Evolutionary conservation across 2,797 vertebrate species (phyloP).

Genomic region (Etheostoma perlongum): DNA sequence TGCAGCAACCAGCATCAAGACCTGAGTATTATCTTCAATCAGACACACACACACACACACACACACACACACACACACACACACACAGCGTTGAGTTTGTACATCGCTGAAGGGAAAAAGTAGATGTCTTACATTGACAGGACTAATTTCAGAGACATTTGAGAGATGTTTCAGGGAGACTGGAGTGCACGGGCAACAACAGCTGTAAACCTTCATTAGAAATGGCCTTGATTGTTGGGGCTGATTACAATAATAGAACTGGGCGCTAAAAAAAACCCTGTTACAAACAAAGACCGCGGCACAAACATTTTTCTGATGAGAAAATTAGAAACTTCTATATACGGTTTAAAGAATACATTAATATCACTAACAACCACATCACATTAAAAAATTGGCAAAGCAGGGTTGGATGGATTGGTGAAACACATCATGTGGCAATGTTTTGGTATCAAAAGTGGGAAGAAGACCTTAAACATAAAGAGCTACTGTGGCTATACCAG

Average conservation of each 20-base stretch:
- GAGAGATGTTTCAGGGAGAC: constrained; percentile 41
- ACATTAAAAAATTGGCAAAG: neutral
- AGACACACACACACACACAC: constrained; percentile 23
- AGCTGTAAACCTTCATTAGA: constrained; percentile 31
- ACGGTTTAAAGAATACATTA: neutral
- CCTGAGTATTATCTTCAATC: constrained; percentile 50
- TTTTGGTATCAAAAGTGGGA: too few species aligned
- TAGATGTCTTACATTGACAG: constrained; percentile 32
- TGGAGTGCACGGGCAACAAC: constrained; percentile 4
- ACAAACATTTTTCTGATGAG: neutral
- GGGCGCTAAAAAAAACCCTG: neutral
- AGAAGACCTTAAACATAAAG: too few species aligned
- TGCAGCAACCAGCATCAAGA: constrained; percentile 72
- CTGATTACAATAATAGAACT: constrained; percentile 1
- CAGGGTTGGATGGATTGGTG: neutral
- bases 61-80: constrained; percentile 13
- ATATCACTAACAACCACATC: neutral
- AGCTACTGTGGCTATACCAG: too few species aligned
- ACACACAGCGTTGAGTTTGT: constrained; percentile 5
- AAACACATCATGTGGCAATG: neutral
- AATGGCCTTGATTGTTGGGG: neutral
- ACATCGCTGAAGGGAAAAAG: constrained; percentile 7
- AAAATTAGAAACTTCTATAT: too few species aligned
- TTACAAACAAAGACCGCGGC: neutral
- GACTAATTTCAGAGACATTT: constrained; percentile 38